Conservation (phyloP, 2,888 invertebrate genomes). For the Campoletis raptor region DNA sequence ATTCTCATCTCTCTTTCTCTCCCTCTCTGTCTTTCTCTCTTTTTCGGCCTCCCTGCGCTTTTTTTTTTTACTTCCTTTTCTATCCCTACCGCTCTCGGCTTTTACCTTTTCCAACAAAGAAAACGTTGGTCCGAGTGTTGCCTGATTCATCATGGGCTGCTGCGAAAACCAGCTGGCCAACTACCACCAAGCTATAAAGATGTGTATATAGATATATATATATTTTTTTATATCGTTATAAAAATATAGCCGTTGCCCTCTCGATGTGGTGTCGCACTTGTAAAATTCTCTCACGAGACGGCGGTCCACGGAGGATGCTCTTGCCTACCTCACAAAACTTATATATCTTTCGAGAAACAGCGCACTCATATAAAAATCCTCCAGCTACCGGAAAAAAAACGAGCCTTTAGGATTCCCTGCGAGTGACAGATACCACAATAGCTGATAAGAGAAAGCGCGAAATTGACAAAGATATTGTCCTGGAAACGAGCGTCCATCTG, state of each 20-base stretch:
- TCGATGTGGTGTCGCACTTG: conserved; percentile 10
- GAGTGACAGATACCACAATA: conserved; percentile 48
- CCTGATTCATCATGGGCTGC: conserved; percentile 31
- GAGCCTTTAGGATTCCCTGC: conserved; percentile 44
- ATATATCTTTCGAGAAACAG: conserved; percentile 35
- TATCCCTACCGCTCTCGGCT: conserved; percentile 31
- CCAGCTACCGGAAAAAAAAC: conserved; percentile 38
- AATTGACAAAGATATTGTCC: conserved; percentile 47
- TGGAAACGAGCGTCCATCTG: neutral
- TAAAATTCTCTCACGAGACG: conserved; percentile 52
- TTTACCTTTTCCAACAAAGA: conserved; percentile 59
- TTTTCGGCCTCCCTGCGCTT: conserved; percentile 8
- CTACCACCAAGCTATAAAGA: conserved; percentile 1
- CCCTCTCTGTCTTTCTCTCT: neutral
- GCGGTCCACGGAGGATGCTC: conserved; percentile 4
- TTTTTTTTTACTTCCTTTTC: conserved; percentile 6
- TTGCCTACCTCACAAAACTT: conserved; percentile 4
- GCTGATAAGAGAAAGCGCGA: conserved; percentile 9
- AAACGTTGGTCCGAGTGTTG: conserved; percentile 39
- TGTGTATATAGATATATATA: neutral
- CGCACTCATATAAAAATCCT: conserved; percentile 39
- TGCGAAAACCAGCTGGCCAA: conserved; percentile 55
- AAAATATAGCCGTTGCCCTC: conserved; percentile 2
- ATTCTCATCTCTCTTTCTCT: conserved; percentile 1
- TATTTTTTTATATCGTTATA: neutral